phyloP scores from a whole-genome alignment of 2,797 vertebrate species.

The Coranthus polyacanthus region DNA sequence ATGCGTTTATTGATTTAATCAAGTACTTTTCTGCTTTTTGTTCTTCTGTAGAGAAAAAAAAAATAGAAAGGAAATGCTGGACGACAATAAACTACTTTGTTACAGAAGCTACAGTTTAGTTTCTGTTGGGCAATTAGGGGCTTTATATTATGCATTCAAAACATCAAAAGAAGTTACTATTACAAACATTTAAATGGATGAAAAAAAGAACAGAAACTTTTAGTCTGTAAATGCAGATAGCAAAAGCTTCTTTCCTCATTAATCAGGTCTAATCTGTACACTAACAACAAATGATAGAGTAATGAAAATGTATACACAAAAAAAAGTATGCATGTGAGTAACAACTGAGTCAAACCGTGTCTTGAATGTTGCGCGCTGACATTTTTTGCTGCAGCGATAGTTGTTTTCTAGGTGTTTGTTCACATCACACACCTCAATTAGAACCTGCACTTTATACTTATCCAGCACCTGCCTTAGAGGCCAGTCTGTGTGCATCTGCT shows the following conservation, averaged over 20 bases:
- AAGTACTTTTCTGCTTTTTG: not conserved
- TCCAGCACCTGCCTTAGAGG: slow-evolving; percentile 51
- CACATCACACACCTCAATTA: slow-evolving; percentile 21
- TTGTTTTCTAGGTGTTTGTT: slow-evolving; percentile 25
- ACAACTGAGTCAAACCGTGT: slow-evolving; percentile 3
- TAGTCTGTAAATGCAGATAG: not conserved
- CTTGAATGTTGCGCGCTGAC: not conserved
- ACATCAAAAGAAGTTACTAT: no score
- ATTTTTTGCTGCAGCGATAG: slow-evolving; percentile 7
- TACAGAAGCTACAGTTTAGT: not conserved
- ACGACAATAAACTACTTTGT: not conserved
- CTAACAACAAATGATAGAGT: no score
- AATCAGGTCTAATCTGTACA: slow-evolving; percentile 13
- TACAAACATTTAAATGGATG: no score
- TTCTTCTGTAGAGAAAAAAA: slow-evolving; percentile 2
- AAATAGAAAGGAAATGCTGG: not conserved
- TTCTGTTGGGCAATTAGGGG: no score
- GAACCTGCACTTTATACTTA: slow-evolving; percentile 33
- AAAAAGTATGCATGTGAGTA: not conserved
- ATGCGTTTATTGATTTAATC: no score
- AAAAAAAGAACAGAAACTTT: no score
- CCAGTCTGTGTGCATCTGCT: slow-evolving; percentile 42
- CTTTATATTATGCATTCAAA: no score
- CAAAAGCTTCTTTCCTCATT: slow-evolving; percentile 9
- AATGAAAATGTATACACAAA: not conserved